Evolutionary conservation across 2,797 vertebrate species (phyloP).

Genomic region (Sylvilagus floridanus): DNA sequence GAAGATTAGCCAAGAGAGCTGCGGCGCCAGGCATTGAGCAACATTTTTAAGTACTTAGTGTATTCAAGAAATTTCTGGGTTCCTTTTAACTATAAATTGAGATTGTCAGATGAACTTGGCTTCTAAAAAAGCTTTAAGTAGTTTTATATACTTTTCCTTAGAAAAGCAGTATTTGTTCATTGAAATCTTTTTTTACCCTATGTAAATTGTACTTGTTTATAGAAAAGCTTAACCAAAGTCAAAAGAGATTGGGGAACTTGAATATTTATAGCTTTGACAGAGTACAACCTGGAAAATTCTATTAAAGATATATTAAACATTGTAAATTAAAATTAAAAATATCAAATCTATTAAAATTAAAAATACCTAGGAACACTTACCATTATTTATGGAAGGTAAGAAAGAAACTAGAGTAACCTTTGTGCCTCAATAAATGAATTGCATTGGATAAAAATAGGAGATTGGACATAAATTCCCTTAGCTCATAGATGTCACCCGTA

Average conservation of each 20-base stretch:
- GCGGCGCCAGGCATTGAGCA: not conserved
- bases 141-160: slow-evolving; percentile 39
- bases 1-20: no score
- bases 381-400: slow-evolving; percentile 1
- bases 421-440: not conserved
- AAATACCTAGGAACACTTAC: not conserved
- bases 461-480: not conserved
- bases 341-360: not conserved
- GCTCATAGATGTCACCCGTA: not conserved
- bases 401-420: slow-evolving; percentile 6
- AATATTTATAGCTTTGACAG: not conserved
- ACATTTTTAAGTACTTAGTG: not conserved
- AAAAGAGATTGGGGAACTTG: slow-evolving; percentile 1
- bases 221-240: slow-evolving; percentile 15
- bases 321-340: slow-evolving; percentile 32
- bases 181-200: slow-evolving; percentile 24
- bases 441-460: slow-evolving; percentile 19
- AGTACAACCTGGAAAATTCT: slow-evolving; percentile 19
- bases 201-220: not conserved
- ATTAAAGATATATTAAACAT: slow-evolving; percentile 41
- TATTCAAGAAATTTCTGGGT: not conserved
- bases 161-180: slow-evolving; percentile 46
- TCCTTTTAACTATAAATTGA: slow-evolving; percentile 55
- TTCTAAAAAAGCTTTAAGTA: slow-evolving; percentile 51
- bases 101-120: slow-evolving; percentile 32